Conservation (phyloP, 2,888 invertebrate species). For the Lepidocyrtinus sp. region DNA sequence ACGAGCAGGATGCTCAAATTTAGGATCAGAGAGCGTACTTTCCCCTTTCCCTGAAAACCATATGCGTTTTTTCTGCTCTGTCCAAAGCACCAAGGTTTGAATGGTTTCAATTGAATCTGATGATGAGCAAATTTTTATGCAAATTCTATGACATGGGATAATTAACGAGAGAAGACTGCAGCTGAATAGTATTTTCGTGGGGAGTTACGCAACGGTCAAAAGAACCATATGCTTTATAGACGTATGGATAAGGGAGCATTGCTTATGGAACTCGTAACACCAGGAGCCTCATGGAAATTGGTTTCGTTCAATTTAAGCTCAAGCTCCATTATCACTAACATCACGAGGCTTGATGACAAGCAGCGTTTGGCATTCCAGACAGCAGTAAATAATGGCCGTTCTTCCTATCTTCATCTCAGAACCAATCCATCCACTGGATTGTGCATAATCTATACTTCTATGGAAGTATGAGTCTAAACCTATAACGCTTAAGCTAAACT, state of each 20-base stretch:
- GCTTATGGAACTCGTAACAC: too few relatives aligned
- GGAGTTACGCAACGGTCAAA: neutral
- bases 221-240: too few relatives aligned
- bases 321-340: constrained; percentile 5
- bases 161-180: neutral
- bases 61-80: too few relatives aligned
- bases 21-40: too few relatives aligned
- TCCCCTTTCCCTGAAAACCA: too few relatives aligned
- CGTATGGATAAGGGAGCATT: too few relatives aligned
- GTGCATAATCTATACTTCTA: too few relatives aligned
- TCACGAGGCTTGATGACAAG: neutral
- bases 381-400: constrained; percentile 4
- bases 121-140: constrained; percentile 3
- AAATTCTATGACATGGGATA: constrained; percentile 9
- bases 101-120: too few relatives aligned
- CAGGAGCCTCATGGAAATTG: constrained; percentile 12
- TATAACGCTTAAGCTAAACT: too few relatives aligned
- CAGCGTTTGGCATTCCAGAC: neutral
- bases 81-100: too few relatives aligned
- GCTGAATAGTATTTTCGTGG: neutral
- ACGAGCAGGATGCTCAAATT: too few relatives aligned
- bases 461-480: too few relatives aligned
- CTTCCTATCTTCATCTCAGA: neutral
- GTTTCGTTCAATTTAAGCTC: constrained; percentile 30
- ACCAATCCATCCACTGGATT: neutral